Base-by-base conservation (phyloP, 2,113 vertebrate genomes). In the Scophthalmus maximus region DNA sequence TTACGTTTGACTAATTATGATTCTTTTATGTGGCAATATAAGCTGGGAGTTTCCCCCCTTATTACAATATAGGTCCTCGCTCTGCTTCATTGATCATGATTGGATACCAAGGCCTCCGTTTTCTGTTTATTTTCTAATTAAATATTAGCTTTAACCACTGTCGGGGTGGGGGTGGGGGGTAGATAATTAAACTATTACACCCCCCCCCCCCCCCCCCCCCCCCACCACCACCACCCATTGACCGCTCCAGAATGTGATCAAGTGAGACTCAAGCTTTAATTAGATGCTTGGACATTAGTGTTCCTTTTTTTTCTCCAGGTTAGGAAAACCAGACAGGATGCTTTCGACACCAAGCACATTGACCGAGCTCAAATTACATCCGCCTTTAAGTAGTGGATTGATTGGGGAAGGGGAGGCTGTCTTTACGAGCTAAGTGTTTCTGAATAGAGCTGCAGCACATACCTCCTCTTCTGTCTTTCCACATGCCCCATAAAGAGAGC, bases 91-190 rank as follows among this genome's bases (percentile, higher is more conserved):
- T 87, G 89, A 85, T 86, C 81, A 71, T 82, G 85, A 91, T 89
- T 92, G 87, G 81, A 87, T 85, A 84, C 71, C 25, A 63, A 87
- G 85, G 81, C 82, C 81, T 84, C 82, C 65, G 49, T 82, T 92
- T 88, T 90, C 84, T 93, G 88, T 92, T 93, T 91, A 91, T 91
- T 91, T 91, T 90, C 85, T 91, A 93, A 93, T 93, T 91, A 93
- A 92, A 92, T 90, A 88, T 92, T 89, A 92, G 87, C 90, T 91
- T 91, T 89, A 91, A 92, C 85, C 86, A 80, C 75, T 73, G 86
- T 73, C 49, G 20, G 47, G 8, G 20, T 7, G 49, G 10, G 18
- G 42, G 42, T 3, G 38, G 32, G 30, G 30, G 66, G 46, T 71
- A 50, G 77, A 76, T 92, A 91, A 92, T 92, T 86, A 88, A 91